These are phyloP conservation scores for Megaustenia siamemsis DNA, from an alignment of 2,888 invertebrate species.

Conservation along the genomic window DNA sequence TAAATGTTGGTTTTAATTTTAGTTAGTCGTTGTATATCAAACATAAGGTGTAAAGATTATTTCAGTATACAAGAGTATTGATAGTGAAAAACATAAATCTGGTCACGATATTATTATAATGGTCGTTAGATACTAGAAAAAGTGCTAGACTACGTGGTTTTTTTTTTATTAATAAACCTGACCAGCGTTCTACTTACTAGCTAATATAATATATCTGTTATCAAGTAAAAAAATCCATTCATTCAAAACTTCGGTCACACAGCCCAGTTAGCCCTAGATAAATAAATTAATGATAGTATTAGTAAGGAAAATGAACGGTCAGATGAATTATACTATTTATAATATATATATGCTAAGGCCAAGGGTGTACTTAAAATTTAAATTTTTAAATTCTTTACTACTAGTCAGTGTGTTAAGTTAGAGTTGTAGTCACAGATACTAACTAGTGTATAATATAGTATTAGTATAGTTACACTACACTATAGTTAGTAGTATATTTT, in stretches of 20 bases:
- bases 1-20: background rate
- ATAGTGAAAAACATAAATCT: background rate
- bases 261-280: background rate
- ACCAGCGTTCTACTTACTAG: no score
- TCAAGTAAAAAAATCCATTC: no score
- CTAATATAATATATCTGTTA: no score
- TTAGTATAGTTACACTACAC: background rate
- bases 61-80: background rate
- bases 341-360: no score
- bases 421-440: no score
- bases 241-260: constrained; percentile 46
- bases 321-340: background rate
- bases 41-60: background rate
- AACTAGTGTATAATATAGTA: background rate
- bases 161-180: no score
- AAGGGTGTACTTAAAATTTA: no score
- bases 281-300: background rate
- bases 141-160: no score
- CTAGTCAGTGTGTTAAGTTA: no score
- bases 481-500: background rate
- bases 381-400: no score
- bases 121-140: background rate
- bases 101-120: background rate
- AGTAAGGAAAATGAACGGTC: background rate
- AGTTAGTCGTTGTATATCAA: background rate